Evolutionary conservation across 2,797 vertebrate genomes (phyloP).

Genomic region (Danio jaintianensis): DNA sequence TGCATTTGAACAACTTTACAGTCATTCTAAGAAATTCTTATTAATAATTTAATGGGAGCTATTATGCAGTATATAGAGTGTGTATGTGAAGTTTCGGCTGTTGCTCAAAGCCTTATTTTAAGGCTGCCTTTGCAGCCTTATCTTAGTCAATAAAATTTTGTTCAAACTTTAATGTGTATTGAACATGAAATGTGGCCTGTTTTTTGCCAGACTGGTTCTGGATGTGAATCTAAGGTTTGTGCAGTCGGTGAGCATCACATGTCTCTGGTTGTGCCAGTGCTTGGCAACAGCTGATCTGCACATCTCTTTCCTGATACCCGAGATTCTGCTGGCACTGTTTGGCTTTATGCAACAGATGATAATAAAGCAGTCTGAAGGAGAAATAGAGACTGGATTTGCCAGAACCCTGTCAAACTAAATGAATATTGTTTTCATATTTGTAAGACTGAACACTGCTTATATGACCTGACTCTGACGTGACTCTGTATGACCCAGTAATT

Average conservation of each 20-base stretch:
- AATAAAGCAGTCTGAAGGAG: background rate
- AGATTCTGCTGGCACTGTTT: conserved; percentile 4
- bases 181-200: background rate
- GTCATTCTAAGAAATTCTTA: too few species aligned
- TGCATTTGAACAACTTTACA: too few species aligned
- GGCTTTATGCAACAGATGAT: conserved; percentile 14
- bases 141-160: background rate
- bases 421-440: background rate
- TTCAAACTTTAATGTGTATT: background rate
- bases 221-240: background rate
- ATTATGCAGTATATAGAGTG: too few species aligned
- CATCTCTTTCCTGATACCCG: background rate
- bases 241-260: background rate
- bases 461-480: background rate
- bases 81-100: too few species aligned
- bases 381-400: background rate
- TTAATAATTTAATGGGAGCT: too few species aligned
- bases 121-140: too few species aligned
- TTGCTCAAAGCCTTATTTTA: background rate
- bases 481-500: background rate
- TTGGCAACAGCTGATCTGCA: background rate
- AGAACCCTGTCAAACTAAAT: background rate
- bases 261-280: background rate
- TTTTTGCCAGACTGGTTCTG: background rate
- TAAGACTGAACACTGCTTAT: background rate